Base-by-base conservation (phyloP, 2,797 vertebrate species). In the Lepilemur septentrionalis region DNA sequence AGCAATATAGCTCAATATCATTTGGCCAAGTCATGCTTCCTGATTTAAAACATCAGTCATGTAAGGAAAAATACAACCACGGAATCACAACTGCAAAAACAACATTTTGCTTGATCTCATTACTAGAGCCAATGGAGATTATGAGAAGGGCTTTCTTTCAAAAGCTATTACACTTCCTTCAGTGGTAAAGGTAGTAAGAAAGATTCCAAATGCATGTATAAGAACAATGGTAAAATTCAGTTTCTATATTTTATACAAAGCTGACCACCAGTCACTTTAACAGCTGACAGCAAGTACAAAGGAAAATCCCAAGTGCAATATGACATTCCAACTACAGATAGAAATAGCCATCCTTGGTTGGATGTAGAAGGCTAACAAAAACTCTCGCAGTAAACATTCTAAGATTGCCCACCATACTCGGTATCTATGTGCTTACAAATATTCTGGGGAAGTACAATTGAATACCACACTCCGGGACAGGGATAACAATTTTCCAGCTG, bases 41-140 rank as follows among this genome's bases (percentile, higher is more conserved):
- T 95, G 87, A 91, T 52, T 75, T 91, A 84, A 96, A 97, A 91
- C 59, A 94, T 89, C 81, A 63, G 32, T 84, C 38, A 90, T 32
- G 3, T 87, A 81, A 73, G 50, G 28, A 88, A 93, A 95, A 91
- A 91, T 20, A 72, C 50, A 94, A 93, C 48, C 32, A 87, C 83
- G 67, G 63, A 93, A 52, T 80, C 38, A 70, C 55, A 93, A 76
- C 35, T 52, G 32, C 72, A 92, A 91, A 85, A 93, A 69, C 11
- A 79, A 75, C 46, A 96, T 63, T 95, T 89, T 70, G 46, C 73
- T 30, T 70, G 38, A 38, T 92, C 65, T 97, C 91, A 72, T 25
- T 94, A 69, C 46, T 70, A 57, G 46, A 96, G 69, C 30, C 67
- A 95, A 80, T 73, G 94, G 9, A 96, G 41, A 86, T 28, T 76